Evolutionary conservation across 2,113 vertebrate species (phyloP).

Genomic region (Cepphus grylle): DNA sequence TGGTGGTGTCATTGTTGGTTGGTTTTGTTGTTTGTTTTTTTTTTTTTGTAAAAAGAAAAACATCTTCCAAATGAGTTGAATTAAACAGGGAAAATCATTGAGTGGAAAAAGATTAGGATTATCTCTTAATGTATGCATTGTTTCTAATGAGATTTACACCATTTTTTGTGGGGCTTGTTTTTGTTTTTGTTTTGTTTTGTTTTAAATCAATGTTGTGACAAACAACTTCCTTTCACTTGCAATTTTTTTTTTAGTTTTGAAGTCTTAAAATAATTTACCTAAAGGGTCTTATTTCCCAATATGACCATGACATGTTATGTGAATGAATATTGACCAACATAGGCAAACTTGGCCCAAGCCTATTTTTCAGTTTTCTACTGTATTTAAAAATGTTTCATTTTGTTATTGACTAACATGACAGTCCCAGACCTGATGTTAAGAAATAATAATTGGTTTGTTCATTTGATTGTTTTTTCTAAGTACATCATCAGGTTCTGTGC

Average conservation of each 20-base stretch:
- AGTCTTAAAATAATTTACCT: neutral
- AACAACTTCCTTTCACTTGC: neutral
- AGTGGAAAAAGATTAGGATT: conserved; percentile 12
- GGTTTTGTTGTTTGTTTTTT: no score
- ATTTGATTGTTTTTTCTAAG: neutral
- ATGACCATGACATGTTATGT: neutral
- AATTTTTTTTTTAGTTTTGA: neutral
- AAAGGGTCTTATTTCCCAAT: neutral
- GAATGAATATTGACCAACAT: neutral
- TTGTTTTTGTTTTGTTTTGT: neutral
- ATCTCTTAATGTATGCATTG: neutral
- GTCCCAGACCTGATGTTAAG: neutral
- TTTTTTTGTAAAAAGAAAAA: neutral
- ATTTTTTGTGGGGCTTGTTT: neutral
- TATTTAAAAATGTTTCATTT: neutral
- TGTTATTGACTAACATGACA: neutral
- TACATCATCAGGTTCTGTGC: neutral
- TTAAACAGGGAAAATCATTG: neutral
- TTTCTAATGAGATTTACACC: conserved; percentile 4
- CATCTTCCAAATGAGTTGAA: neutral
- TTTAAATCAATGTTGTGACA: neutral
- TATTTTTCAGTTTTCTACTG: neutral
- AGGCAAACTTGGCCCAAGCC: neutral
- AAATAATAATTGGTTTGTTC: neutral
- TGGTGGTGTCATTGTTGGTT: neutral